A percentile compares a stretch with the other conserved stretches of the same genome.
phyloP scores from a whole-genome alignment of 2,113 vertebrate species.

The Callospermophilus lateralis region DNA sequence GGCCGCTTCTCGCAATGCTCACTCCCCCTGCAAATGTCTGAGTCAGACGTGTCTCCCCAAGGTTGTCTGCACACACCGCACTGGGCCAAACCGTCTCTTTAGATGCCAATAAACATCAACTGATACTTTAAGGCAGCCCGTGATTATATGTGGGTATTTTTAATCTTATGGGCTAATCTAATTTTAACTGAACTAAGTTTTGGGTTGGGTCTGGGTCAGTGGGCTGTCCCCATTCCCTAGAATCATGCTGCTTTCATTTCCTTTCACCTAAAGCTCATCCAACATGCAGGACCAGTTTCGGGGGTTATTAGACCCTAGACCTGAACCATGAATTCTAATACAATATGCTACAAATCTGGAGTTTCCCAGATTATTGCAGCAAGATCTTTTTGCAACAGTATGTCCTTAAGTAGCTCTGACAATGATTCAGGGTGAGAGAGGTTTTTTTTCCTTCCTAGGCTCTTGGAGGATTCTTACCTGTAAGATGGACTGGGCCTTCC shows the following conservation, averaged over 20 bases:
- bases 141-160: slow-evolving; percentile 84
- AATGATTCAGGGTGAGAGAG: neutral
- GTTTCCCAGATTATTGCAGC: slow-evolving; percentile 18
- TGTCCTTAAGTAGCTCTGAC: neutral
- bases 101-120: slow-evolving; percentile 78
- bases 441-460: neutral
- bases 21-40: slow-evolving; percentile 65
- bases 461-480: neutral
- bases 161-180: slow-evolving; percentile 82
- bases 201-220: slow-evolving; percentile 30
- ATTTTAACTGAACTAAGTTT: slow-evolving; percentile 82
- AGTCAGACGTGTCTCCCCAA: slow-evolving; percentile 76
- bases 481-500: neutral
- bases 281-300: neutral
- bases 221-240: slow-evolving; percentile 40
- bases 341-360: slow-evolving; percentile 40
- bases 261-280: slow-evolving; percentile 8
- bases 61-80: slow-evolving; percentile 65
- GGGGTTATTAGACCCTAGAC: neutral
- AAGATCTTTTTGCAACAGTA: slow-evolving; percentile 35
- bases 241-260: slow-evolving; percentile 61
- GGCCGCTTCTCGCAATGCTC: slow-evolving; percentile 26
- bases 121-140: slow-evolving; percentile 75
- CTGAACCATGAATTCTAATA: slow-evolving; percentile 32
- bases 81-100: slow-evolving; percentile 63